Conservation (phyloP, 2,113 vertebrate species). For the Nycticorax nycticorax region DNA sequence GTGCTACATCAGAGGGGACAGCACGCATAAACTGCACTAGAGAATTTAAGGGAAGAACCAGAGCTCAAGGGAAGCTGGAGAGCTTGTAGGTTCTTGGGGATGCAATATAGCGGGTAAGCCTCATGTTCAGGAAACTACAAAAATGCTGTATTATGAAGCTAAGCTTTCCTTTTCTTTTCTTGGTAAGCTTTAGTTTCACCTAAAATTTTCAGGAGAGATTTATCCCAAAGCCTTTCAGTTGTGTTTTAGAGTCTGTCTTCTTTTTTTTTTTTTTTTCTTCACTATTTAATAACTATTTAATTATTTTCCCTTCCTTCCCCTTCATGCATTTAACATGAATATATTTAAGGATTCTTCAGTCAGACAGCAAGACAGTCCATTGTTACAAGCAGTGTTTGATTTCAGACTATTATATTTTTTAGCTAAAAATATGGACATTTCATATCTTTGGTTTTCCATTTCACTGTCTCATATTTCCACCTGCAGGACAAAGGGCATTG, state of each 20-base stretch:
- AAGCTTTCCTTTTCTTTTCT: background rate
- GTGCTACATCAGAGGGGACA: background rate
- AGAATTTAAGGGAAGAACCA: background rate
- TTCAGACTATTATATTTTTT: background rate
- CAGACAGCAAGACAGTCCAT: background rate
- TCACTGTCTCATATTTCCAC: background rate
- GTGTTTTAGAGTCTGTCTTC: background rate
- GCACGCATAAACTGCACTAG: background rate
- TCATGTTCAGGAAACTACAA: background rate
- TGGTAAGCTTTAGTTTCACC: background rate
- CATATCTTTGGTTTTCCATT: background rate
- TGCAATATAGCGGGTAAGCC: fast-evolving
- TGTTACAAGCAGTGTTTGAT: background rate
- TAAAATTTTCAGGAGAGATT: background rate
- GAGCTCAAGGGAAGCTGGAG: background rate
- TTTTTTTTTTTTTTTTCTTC: no score
- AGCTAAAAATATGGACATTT: background rate
- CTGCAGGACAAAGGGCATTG: background rate
- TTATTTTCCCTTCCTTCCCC: background rate
- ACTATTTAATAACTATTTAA: background rate
- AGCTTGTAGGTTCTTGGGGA: background rate
- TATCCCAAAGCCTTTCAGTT: background rate
- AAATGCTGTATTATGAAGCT: background rate
- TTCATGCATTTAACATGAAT: background rate
- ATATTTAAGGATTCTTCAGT: background rate